Evolutionary conservation across 2,113 vertebrate species (phyloP).

Genomic region (Paraplagusia blochii): DNA sequence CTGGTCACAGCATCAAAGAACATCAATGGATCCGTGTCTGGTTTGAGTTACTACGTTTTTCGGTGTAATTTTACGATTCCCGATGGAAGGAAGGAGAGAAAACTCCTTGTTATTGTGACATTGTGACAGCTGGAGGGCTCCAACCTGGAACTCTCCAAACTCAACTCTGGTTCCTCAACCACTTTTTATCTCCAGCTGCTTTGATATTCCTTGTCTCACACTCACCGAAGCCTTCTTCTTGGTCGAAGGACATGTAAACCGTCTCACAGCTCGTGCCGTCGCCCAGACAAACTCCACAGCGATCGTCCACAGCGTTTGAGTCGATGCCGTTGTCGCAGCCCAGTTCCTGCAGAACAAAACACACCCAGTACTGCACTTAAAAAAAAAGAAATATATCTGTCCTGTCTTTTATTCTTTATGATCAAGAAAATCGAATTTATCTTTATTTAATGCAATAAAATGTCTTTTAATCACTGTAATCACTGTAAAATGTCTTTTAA

Average conservation of each 20-base stretch:
- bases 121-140: no score
- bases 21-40: conserved; percentile 31
- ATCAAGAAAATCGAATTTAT: no score
- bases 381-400: no score
- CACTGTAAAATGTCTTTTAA: no score
- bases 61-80: conserved; percentile 5
- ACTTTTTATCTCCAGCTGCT: conserved; percentile 34
- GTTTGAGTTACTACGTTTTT: conserved; percentile 32
- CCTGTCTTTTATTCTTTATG: no score
- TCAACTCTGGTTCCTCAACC: conserved; percentile 7
- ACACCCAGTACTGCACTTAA: no score
- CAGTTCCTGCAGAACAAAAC: conserved; percentile 75
- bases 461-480: no score
- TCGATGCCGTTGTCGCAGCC: conserved; percentile 96
- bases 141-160: no score
- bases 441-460: no score
- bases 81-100: no score
- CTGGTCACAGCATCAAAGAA: conserved; percentile 30
- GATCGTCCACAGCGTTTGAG: conserved; percentile 91
- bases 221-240: conserved; percentile 89
- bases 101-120: no score
- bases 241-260: conserved; percentile 83
- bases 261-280: conserved; percentile 88
- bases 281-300: conserved; percentile 91
- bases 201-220: not conserved